Evolutionary conservation across 1,140 invertebrate species (phyloP).

Genomic region (Drosophila santomea): DNA sequence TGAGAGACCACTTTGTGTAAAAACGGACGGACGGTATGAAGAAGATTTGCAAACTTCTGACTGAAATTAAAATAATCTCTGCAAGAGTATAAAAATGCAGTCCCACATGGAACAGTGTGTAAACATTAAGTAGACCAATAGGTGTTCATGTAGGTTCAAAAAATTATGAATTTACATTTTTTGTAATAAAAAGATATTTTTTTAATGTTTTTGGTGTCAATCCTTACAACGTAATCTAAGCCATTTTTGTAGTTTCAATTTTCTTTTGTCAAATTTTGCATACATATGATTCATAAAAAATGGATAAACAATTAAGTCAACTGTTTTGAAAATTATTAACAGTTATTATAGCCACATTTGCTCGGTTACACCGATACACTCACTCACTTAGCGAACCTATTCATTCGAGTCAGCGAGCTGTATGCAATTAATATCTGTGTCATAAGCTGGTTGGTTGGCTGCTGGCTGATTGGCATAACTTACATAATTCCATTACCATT

Average conservation of each 20-base stretch:
- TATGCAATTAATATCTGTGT: slow-evolving; percentile 78
- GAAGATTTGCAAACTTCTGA: too few species aligned
- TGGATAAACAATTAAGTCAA: slow-evolving; percentile 58
- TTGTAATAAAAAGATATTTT: too few species aligned
- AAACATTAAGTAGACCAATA: too few species aligned
- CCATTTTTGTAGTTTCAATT: not conserved
- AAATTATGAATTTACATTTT: too few species aligned
- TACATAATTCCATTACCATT: slow-evolving; percentile 66
- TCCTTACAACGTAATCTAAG: not conserved
- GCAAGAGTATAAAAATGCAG: too few species aligned
- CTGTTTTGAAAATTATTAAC: slow-evolving; percentile 60
- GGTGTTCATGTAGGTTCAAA: too few species aligned
- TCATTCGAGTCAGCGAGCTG: slow-evolving; percentile 54
- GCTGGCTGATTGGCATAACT: slow-evolving; percentile 71
- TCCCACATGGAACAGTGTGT: too few species aligned
- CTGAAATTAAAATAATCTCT: too few species aligned
- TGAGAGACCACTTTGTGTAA: too few species aligned
- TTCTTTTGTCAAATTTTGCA: slow-evolving; percentile 25
- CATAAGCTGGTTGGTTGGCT: slow-evolving; percentile 60
- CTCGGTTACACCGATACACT: slow-evolving; percentile 51
- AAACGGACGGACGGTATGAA: too few species aligned
- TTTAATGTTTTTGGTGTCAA: too few species aligned
- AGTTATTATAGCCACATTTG: slow-evolving; percentile 71
- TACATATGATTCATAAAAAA: slow-evolving; percentile 25
- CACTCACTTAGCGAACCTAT: slow-evolving; percentile 59